Percentiles rank a stretch among this genome's conserved stretches.
phyloP scores from a whole-genome alignment of 2,888 invertebrate species.

The Formica aserva region DNA sequence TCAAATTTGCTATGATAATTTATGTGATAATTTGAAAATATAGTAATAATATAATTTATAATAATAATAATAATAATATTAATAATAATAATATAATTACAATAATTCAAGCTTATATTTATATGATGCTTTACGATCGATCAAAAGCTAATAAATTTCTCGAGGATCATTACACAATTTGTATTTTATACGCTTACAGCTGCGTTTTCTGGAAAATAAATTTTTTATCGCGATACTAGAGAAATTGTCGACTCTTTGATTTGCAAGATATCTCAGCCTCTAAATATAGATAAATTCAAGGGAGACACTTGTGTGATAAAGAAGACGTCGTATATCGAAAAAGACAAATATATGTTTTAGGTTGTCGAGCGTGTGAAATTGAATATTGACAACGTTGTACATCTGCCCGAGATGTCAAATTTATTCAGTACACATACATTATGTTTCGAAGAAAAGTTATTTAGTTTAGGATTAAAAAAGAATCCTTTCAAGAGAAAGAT shows the following conservation, averaged over 20 bases:
- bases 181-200: neutral
- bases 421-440: conserved; percentile 1
- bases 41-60: neutral
- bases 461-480: neutral
- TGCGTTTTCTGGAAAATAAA: conserved; percentile 29
- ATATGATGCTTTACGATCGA: neutral
- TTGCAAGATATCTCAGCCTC: conserved; percentile 31
- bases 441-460: neutral
- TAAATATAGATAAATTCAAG: conserved; percentile 54
- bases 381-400: conserved; percentile 3
- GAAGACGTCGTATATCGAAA: conserved; percentile 7
- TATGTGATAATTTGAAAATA: neutral
- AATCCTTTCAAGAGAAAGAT: neutral
- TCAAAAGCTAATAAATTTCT: neutral
- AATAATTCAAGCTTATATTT: neutral
- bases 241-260: conserved; percentile 34
- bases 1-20: neutral
- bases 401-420: neutral
- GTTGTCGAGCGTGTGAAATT: neutral
- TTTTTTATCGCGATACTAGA: conserved; percentile 53
- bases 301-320: conserved; percentile 41
- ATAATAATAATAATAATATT: too few species aligned
- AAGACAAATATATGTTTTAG: conserved; percentile 14
- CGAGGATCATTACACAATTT: neutral
- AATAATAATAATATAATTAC: too few species aligned